phyloP scores from a whole-genome alignment of 2,797 vertebrate genomes.

The Gastrophryne carolinensis region DNA sequence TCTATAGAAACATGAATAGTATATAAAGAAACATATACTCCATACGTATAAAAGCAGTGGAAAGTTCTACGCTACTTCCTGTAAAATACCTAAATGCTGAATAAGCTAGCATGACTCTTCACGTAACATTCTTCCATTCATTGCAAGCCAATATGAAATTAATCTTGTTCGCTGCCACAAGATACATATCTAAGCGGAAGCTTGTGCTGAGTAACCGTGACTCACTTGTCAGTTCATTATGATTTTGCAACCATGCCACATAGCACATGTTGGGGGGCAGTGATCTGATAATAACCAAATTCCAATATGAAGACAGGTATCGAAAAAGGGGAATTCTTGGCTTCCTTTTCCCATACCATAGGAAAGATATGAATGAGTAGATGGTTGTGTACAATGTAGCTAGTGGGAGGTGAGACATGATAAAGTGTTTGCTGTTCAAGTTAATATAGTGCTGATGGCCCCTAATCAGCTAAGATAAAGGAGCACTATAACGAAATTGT shows the following conservation, averaged over 20 bases:
- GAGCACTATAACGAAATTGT: too few relatives aligned
- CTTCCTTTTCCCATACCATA: neutral
- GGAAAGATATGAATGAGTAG: neutral
- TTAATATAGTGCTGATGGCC: too few relatives aligned
- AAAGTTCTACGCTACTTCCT: too few relatives aligned
- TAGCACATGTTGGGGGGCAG: neutral
- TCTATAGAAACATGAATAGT: too few relatives aligned
- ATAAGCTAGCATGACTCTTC: neutral
- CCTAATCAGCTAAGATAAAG: too few relatives aligned
- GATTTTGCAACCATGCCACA: constrained; percentile 20
- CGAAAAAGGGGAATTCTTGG: neutral
- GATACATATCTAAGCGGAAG: neutral
- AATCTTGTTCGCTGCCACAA: neutral
- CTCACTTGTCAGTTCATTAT: constrained; percentile 5
- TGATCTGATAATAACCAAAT: constrained; percentile 19
- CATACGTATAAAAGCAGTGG: too few relatives aligned
- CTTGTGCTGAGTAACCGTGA: neutral
- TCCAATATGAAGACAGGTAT: neutral
- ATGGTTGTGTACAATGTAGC: too few relatives aligned
- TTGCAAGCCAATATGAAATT: neutral
- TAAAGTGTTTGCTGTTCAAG: too few relatives aligned
- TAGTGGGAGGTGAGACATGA: too few relatives aligned
- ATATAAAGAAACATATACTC: too few relatives aligned
- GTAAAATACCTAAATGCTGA: too few relatives aligned
- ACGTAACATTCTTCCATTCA: neutral